Evolutionary conservation across 2,113 vertebrate species (phyloP).

Genomic region (Platysteira castanea): DNA sequence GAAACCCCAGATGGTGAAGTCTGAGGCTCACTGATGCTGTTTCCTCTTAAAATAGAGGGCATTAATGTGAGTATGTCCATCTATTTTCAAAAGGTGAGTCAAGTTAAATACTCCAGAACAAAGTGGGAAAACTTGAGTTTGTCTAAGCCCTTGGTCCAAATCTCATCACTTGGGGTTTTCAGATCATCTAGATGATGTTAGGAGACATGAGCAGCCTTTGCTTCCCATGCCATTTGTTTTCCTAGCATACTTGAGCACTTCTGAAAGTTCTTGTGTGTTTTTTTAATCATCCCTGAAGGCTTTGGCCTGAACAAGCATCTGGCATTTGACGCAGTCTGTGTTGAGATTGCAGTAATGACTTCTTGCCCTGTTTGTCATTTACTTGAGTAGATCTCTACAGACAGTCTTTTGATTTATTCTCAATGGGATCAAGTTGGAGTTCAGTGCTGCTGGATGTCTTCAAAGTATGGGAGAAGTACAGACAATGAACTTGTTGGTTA

Average conservation of each 20-base stretch:
- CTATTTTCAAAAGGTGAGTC: not conserved
- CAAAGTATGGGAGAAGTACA: not conserved
- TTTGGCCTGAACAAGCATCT: slow-evolving; percentile 20
- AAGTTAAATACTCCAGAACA: not conserved
- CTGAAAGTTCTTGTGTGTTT: slow-evolving; percentile 25
- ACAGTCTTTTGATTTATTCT: not conserved
- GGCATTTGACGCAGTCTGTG: not conserved
- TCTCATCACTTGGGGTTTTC: not conserved
- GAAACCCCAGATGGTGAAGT: not conserved
- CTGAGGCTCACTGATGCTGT: not conserved
- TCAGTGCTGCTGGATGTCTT: not conserved
- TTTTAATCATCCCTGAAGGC: slow-evolving; percentile 30
- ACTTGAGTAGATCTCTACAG: not conserved
- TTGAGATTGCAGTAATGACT: not conserved
- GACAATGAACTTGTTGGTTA: not conserved
- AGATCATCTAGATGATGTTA: not conserved
- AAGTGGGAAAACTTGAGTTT: not conserved
- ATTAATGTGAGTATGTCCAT: not conserved
- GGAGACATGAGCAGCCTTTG: not conserved
- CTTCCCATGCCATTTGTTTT: slow-evolving; percentile 15
- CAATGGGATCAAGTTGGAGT: not conserved
- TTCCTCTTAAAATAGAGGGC: not conserved
- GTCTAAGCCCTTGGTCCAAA: not conserved
- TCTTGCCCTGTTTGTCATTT: not conserved
- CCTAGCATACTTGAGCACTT: not conserved